Base-by-base conservation (phyloP, 1,140 invertebrate genomes). In the Cardiocondyla obscurior region DNA sequence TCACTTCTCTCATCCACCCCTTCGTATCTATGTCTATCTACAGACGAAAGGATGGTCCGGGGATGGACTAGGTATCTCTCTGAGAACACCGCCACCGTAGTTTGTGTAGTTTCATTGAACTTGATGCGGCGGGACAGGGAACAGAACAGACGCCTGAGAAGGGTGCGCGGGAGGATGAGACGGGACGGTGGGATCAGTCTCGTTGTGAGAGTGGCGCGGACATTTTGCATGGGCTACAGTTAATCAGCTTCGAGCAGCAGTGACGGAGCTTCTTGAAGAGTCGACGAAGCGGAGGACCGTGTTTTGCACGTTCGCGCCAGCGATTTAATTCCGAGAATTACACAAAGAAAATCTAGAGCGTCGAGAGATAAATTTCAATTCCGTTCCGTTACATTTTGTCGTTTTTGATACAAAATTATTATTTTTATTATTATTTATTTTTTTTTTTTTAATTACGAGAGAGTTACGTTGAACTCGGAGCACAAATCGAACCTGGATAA, bases 91-190 rank as follows among this genome's bases (percentile, higher is more conserved):
- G 39, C 10, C 19, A 39, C 14, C 28, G 62, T 58, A 87, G 84
- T 86, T 86, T 83, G 64, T 83, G 77, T 58, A 86, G 72, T 83
- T 86, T 87, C 85, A 77, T 85, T 77, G 85, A 86, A 74, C 85
- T 76, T 72, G 79, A 85, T 72, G 84, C 79, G 74, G 70, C 83
- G 46, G 19, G 33, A 69, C 76, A 76, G 64, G 51, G 67, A 55
- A 39, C 39, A 46, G 77, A 72, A 81, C 67, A 72, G 77, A 81
- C 77, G 84, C 65, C 84, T 46, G 22, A 39, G 51, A 73, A 76
- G 84, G 77, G 53, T 72, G 67, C 67, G 36, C 28, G 51, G 44
- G 25, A 49, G 65, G 16, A 12, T 33, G 25, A 28, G 46, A 2
- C 16, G 67, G 28, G n/a, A 36, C 3, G 8, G 16, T 14, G 22